Conservation (phyloP, 2,797 vertebrate genomes). For the Cottoperca gobio region DNA sequence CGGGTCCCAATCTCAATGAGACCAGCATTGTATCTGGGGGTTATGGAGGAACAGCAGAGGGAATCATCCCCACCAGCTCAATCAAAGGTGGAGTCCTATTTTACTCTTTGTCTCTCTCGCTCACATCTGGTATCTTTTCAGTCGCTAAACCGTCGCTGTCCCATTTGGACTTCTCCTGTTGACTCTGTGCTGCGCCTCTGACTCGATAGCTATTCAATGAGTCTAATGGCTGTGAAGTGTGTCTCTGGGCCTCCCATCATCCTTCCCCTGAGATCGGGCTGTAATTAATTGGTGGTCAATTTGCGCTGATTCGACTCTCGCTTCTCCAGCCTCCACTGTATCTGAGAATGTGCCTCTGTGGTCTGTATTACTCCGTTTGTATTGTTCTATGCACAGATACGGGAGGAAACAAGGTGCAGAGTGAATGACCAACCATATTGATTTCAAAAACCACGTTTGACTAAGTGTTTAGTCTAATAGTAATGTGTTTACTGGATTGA, state of each 20-base stretch:
- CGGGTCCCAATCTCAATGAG: conserved; percentile 96
- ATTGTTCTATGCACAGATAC: not conserved
- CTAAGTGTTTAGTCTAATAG: not conserved
- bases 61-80: conserved; percentile 90
- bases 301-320: not conserved
- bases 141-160: not conserved
- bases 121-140: not conserved
- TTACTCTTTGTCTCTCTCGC: not conserved
- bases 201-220: not conserved
- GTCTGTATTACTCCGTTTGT: not conserved
- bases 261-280: conserved; percentile 2
- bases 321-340: not conserved
- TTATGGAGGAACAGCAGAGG: conserved; percentile 94
- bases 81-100: conserved; percentile 87
- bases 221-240: not conserved
- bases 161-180: not conserved
- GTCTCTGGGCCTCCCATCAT: not conserved
- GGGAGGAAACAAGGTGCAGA: not conserved
- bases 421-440: not conserved
- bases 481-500: not conserved
- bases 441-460: not conserved
- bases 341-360: not conserved
- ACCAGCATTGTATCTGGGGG: conserved; percentile 97
- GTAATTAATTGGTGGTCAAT: conserved; percentile 8
- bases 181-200: not conserved